These are phyloP conservation scores for Marmota monax DNA, from an alignment of 2,113 vertebrate species.

Conservation along the genomic window DNA sequence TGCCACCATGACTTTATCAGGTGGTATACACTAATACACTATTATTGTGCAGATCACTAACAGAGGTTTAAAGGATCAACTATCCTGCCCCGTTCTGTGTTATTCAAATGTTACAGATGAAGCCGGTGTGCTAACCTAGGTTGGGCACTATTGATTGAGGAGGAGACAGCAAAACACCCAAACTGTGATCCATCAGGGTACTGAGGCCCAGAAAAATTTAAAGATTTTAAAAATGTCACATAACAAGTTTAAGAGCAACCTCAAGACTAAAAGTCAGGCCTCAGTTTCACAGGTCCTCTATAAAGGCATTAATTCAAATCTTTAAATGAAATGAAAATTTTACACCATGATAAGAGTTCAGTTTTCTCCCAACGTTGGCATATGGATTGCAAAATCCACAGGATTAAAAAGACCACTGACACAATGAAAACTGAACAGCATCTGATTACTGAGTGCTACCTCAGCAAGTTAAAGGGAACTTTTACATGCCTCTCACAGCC, in stretches of 20 bases:
- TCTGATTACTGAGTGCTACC: not conserved
- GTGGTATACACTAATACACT: no score
- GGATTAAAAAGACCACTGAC: conserved; percentile 28
- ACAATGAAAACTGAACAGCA: not conserved
- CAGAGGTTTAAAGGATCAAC: not conserved
- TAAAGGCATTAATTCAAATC: conserved; percentile 1
- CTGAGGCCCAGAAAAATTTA: not conserved
- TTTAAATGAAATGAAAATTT: conserved; percentile 4
- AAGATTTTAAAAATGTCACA: not conserved
- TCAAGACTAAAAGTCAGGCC: not conserved
- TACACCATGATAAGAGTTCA: not conserved
- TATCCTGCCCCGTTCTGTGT: not conserved
- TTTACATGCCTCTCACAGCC: conserved; percentile 7
- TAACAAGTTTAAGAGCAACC: not conserved
- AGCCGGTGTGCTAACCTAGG: not conserved
- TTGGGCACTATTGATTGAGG: not conserved
- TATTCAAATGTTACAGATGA: not conserved
- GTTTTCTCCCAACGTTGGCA: conserved; percentile 16
- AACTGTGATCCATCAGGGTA: not conserved
- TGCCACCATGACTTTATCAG: not conserved
- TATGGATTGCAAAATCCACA: not conserved
- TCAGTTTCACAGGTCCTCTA: conserved; percentile 40
- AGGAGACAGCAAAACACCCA: not conserved
- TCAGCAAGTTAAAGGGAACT: conserved; percentile 24
- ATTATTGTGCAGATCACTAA: not conserved